Base-by-base conservation (phyloP, 2,888 invertebrate species). In the Exephanes ischioxanthus region DNA sequence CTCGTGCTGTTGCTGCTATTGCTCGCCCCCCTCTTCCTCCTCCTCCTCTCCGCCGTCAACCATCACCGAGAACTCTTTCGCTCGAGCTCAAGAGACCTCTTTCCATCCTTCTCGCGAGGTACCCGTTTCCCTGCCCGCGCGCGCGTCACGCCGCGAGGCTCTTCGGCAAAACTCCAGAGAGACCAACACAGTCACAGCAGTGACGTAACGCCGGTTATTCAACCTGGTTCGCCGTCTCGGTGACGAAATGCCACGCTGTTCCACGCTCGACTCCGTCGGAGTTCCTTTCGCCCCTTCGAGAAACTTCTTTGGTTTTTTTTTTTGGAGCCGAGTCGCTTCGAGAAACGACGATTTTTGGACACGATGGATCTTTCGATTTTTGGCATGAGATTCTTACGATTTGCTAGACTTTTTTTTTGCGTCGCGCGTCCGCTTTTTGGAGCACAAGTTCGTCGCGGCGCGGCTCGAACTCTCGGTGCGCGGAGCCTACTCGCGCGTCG, bases 121-220 rank as follows among this genome's bases (percentile, higher is more conserved):
- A 14, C 9, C 53, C 26, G 51, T 11, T 58, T 11, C 58, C 58
- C 58, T 58, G 11, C 58, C 26, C 26, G 58, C 26, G 58, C 58
- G 41, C 48, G 30, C 55, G 70, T 26, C 19, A 45, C 55, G 55
- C 45, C 61, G n/a, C 70, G 16, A 33, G 53, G 16, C 76, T 63
- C 75, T 41, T 83, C 79, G 68, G 66, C 71, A 81, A 79, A 87
- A 85, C 87, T 48, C 45, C 45, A 2, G 85, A 85, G 87, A 80
- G 81, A 33, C 81, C 58, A 45, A 37, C 71, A 63, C 63, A 58
- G 66, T 53, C 85, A 73, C 79, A 83, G 90, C 91, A 91, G 89
- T 94, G 94, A 94, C 94, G 94, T 93, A 94, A 94, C 90, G 91
- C 89, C 93, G 94, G 94, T 94, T 94, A 94, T 94, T 94, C 93